A percentile compares a stretch with the other conserved stretches of the same genome.
Conservation (phyloP, 2,888 invertebrate species). For the Pollenia griseotomentosa region DNA sequence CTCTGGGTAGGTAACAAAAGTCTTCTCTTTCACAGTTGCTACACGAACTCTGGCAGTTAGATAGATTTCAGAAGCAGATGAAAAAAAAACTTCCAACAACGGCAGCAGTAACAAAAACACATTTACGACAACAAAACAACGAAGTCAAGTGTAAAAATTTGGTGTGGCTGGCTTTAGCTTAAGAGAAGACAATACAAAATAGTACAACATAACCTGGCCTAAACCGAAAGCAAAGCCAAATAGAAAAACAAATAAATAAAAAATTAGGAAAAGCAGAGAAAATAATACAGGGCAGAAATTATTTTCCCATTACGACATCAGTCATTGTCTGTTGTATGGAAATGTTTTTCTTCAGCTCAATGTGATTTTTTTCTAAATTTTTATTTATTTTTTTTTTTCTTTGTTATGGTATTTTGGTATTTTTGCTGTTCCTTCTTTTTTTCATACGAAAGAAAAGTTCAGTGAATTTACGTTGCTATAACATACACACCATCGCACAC, state of each 20-base stretch:
- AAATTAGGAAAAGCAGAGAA: conserved; percentile 12
- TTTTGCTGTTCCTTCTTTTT: conserved; percentile 36
- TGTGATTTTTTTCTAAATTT: conserved; percentile 11
- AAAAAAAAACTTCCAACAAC: not conserved
- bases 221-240: not conserved
- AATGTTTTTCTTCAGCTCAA: conserved; percentile 50
- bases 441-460: conserved; percentile 63
- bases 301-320: conserved; percentile 73
- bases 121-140: conserved; percentile 43
- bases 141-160: conserved; percentile 70
- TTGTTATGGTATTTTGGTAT: conserved; percentile 1
- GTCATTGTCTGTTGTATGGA: conserved; percentile 61
- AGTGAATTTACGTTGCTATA: conserved; percentile 65
- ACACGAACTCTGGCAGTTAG: conserved; percentile 36
- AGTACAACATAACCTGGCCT: conserved; percentile 34
- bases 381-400: not conserved
- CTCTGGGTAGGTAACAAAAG: conserved; percentile 1
- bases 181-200: conserved; percentile 6
- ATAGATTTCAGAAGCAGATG: conserved; percentile 48
- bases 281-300: conserved; percentile 61
- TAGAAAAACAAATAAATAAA: conserved; percentile 42
- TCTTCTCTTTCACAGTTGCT: conserved; percentile 42
- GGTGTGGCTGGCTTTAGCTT: conserved; percentile 43
- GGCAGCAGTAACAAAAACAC: not conserved
- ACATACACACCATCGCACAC: conserved; percentile 16